Percentiles rank a stretch among this genome's conserved stretches.
Evolutionary conservation across 1,140 invertebrate species (phyloP).

Genomic region (Papilio aristodemus): DNA sequence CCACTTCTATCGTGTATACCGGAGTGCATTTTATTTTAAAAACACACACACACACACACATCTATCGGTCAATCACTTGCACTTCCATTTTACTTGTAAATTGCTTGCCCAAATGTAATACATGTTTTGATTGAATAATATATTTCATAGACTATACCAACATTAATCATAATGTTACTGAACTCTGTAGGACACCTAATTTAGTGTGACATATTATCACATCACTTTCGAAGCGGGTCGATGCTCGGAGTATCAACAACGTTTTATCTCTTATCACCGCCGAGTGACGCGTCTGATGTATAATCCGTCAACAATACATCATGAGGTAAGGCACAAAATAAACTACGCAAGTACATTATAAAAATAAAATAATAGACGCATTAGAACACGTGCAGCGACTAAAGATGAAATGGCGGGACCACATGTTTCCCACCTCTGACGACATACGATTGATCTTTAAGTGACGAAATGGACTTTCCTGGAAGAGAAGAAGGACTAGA

Average conservation of each 20-base stretch:
- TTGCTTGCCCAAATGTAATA: too few relatives aligned
- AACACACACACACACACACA: too few relatives aligned
- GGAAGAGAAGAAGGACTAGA: not conserved
- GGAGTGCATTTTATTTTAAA: too few relatives aligned
- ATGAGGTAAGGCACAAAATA: slow-evolving; percentile 8
- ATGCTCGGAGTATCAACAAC: slow-evolving; percentile 46
- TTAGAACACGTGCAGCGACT: not conserved
- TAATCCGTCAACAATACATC: slow-evolving; percentile 51
- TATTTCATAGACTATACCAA: not conserved
- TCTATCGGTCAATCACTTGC: too few relatives aligned
- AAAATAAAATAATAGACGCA: slow-evolving; percentile 14
- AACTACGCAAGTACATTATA: not conserved
- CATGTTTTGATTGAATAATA: not conserved
- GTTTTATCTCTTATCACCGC: slow-evolving; percentile 49
- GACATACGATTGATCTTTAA: not conserved
- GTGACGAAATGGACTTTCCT: not conserved
- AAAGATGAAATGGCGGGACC: not conserved
- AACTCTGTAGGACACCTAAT: slow-evolving; percentile 9
- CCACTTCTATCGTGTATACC: too few relatives aligned
- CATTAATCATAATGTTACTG: not conserved
- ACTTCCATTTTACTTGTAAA: too few relatives aligned
- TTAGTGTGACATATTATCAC: slow-evolving; percentile 21
- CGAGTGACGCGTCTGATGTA: slow-evolving; percentile 37
- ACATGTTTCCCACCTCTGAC: not conserved
- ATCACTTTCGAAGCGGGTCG: slow-evolving; percentile 42